A percentile compares a stretch with the other conserved stretches of the same genome.
phyloP scores from a whole-genome alignment of 2,888 invertebrate genomes.

The Chrysolina americana region DNA sequence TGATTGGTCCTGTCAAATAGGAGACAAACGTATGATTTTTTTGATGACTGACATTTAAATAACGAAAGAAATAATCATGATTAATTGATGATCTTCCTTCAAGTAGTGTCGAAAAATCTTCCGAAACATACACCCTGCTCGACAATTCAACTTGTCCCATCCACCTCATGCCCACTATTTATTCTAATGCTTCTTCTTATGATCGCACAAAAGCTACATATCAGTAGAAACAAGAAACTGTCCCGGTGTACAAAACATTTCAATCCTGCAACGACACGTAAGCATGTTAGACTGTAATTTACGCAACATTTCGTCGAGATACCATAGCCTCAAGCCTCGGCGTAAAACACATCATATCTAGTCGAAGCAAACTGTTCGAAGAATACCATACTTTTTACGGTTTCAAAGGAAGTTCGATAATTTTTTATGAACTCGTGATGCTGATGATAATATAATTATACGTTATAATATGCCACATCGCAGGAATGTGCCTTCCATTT shows the following conservation, averaged over 20 bases:
- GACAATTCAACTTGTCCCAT: background rate
- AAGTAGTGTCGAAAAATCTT: no score
- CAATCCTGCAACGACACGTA: constrained; percentile 25
- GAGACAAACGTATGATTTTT: no score
- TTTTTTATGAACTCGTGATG: constrained; percentile 41
- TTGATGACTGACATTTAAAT: no score
- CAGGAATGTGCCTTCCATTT: constrained; percentile 49
- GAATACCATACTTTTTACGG: constrained; percentile 26
- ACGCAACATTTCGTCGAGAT: constrained; percentile 25
- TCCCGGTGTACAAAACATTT: constrained; percentile 15
- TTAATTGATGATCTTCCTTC: no score
- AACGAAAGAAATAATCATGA: no score
- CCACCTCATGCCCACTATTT: background rate
- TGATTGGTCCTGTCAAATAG: no score
- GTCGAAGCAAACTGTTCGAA: constrained; percentile 29
- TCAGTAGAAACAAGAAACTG: constrained; percentile 8
- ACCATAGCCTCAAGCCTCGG: constrained; percentile 16
- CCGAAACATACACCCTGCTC: no score
- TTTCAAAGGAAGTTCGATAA: constrained; percentile 34
- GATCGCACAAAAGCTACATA: constrained; percentile 4
- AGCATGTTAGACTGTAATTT: constrained; percentile 28
- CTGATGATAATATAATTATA: constrained; percentile 52
- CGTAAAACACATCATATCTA: constrained; percentile 29
- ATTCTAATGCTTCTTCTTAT: background rate
- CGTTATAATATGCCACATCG: constrained; percentile 41